These are phyloP conservation scores for Sitta europaea DNA, from an alignment of 2,113 vertebrate genomes.

Conservation along the genomic window DNA sequence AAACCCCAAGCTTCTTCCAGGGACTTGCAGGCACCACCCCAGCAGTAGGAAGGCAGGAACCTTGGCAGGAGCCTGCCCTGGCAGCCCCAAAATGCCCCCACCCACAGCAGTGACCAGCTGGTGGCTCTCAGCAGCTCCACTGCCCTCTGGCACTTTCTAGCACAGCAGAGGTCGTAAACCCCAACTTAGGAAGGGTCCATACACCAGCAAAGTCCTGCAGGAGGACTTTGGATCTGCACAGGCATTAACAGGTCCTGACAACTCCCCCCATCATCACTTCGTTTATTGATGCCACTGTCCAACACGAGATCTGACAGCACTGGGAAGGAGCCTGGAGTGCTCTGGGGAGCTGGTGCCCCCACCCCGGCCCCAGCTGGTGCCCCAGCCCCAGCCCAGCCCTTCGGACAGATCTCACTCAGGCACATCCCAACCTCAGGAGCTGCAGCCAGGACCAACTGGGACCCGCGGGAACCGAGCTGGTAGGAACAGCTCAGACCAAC, in stretches of 20 bases:
- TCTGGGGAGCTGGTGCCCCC: neutral
- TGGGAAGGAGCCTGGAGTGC: accelerated
- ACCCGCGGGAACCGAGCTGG: accelerated
- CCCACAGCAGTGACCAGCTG: accelerated
- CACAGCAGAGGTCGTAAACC: accelerated
- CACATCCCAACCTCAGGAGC: neutral
- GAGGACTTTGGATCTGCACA: neutral
- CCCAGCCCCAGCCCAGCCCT: neutral
- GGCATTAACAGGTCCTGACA: neutral
- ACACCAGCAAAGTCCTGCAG: accelerated
- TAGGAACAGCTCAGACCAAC: neutral
- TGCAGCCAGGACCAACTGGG: neutral
- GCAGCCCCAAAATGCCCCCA: neutral
- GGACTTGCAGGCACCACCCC: neutral
- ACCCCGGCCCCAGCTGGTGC: neutral
- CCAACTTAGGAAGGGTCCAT: neutral
- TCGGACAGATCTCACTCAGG: neutral
- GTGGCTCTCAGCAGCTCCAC: neutral
- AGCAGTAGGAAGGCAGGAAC: neutral
- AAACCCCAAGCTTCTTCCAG: neutral
- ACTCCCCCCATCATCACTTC: neutral
- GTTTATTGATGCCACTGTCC: constrained; percentile 2
- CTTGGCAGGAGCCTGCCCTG: neutral
- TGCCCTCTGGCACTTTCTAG: neutral
- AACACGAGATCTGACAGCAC: neutral